Percentiles rank a stretch among this genome's conserved stretches.
Conservation (phyloP, 1,140 invertebrate genomes). For the Stenopsyche tienmushanensis region DNA sequence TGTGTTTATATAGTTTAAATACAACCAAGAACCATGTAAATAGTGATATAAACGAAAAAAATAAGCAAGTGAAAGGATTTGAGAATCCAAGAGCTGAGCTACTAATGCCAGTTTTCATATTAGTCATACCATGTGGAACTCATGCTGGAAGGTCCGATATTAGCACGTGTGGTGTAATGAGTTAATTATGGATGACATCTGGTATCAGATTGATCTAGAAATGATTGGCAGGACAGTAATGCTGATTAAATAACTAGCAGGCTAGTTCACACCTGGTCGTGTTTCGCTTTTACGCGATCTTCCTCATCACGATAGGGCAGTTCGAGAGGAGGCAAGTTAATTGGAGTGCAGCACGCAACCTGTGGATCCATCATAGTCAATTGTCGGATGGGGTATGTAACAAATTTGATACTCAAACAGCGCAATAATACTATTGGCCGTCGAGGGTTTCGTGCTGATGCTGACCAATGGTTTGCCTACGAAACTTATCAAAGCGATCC, state of each 20-base stretch:
- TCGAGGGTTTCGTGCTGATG: constrained; percentile 12
- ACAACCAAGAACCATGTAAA: too few relatives aligned
- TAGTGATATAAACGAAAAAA: too few relatives aligned
- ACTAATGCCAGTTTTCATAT: too few relatives aligned
- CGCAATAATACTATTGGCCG: constrained; percentile 10
- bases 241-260: constrained; percentile 1
- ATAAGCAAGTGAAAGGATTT: too few relatives aligned
- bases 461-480: constrained; percentile 7
- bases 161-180: too few relatives aligned
- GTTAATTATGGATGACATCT: neutral
- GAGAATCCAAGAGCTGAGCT: too few relatives aligned
- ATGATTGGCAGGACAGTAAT: constrained; percentile 4
- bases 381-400: constrained; percentile 25
- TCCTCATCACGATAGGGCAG: neutral
- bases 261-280: constrained; percentile 12
- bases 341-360: constrained; percentile 18
- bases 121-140: too few relatives aligned
- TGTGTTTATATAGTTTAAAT: too few relatives aligned
- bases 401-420: constrained; percentile 25
- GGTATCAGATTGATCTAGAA: neutral
- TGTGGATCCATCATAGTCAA: constrained; percentile 27
- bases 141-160: too few relatives aligned
- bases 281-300: neutral
- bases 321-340: constrained; percentile 11
- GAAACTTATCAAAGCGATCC: constrained; percentile 6